A percentile compares a stretch with the other conserved stretches of the same genome.
Evolutionary conservation across 2,888 invertebrate genomes (phyloP).

Genomic region (Cheilosia grossa): DNA sequence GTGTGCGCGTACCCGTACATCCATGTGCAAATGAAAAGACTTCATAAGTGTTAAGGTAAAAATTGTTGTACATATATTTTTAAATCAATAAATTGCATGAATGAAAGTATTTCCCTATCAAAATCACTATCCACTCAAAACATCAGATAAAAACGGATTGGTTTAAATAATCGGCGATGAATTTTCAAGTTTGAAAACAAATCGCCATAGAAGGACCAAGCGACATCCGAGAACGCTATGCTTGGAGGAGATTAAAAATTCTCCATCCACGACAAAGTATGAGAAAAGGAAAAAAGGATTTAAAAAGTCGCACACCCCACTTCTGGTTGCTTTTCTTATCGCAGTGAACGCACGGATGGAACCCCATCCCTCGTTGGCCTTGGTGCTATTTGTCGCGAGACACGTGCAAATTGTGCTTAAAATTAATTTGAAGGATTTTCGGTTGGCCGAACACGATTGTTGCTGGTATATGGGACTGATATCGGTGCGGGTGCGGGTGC

Average conservation of each 20-base stretch:
- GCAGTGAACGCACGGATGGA: conserved; percentile 1
- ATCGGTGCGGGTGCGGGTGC: conserved; percentile 25
- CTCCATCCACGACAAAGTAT: not conserved
- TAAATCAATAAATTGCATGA: conserved; percentile 5
- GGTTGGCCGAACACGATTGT: conserved; percentile 57
- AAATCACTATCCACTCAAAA: not conserved
- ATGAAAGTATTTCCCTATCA: not conserved
- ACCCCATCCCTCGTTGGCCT: conserved; percentile 18
- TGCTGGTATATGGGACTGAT: conserved; percentile 33
- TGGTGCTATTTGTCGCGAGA: conserved; percentile 44
- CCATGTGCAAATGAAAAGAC: conserved; percentile 26
- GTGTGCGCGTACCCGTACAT: not conserved
- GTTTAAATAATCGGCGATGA: conserved; percentile 16
- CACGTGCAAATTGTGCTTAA: conserved; percentile 64
- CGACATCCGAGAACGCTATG: conserved; percentile 1
- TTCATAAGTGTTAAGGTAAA: conserved; percentile 37
- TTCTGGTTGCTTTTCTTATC: conserved; percentile 23
- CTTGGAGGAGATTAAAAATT: conserved; percentile 18
- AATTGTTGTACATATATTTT: conserved; percentile 14
- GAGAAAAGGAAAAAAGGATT: conserved; percentile 39
- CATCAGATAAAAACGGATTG: not conserved
- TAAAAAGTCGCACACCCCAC: conserved; percentile 20
- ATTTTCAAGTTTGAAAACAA: conserved; percentile 17
- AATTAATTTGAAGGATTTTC: conserved; percentile 71
- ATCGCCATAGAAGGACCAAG: conserved; percentile 1